Percentiles rank a stretch among this genome's conserved stretches.
These are phyloP conservation scores for Pandion haliaetus DNA, from an alignment of 2,113 vertebrate species.

Conservation along the genomic window DNA sequence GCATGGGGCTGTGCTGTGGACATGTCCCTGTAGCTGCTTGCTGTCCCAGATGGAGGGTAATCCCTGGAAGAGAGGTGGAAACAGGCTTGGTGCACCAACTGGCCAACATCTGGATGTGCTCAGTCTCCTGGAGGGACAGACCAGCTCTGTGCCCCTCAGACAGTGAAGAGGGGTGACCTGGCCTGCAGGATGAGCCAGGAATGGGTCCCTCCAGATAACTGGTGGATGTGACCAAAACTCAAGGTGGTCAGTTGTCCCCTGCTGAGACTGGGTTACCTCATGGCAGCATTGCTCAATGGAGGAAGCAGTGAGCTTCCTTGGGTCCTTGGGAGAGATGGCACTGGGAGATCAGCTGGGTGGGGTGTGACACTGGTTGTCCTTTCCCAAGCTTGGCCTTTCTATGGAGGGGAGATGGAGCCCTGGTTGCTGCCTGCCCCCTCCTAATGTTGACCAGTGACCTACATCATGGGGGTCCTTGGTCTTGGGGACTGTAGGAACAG, in stretches of 20 bases:
- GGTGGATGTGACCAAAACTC: background rate
- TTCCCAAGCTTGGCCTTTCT: background rate
- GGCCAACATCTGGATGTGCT: background rate
- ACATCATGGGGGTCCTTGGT: background rate
- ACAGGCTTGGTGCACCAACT: background rate
- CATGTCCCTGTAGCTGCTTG: background rate
- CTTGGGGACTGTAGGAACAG: background rate
- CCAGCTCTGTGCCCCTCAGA: background rate
- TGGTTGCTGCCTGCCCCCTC: background rate
- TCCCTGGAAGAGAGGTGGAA: background rate
- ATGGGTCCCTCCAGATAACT: background rate
- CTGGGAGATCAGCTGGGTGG: rapidly evolving
- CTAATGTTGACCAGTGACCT: background rate
- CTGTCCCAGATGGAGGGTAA: background rate
- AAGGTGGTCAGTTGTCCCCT: background rate
- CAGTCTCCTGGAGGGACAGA: rapidly evolving
- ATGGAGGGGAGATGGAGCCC: background rate
- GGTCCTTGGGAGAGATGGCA: rapidly evolving
- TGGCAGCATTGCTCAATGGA: rapidly evolving
- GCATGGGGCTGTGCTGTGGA: background rate
- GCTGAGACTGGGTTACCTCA: too few species aligned
- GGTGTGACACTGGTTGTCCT: background rate
- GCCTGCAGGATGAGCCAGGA: background rate
- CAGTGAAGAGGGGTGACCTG: background rate
- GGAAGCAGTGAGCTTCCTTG: background rate